A percentile compares a stretch with the other conserved stretches of the same genome.
Evolutionary conservation across 1,140 invertebrate genomes (phyloP).

Genomic region (Acromyrmex echinatior): DNA sequence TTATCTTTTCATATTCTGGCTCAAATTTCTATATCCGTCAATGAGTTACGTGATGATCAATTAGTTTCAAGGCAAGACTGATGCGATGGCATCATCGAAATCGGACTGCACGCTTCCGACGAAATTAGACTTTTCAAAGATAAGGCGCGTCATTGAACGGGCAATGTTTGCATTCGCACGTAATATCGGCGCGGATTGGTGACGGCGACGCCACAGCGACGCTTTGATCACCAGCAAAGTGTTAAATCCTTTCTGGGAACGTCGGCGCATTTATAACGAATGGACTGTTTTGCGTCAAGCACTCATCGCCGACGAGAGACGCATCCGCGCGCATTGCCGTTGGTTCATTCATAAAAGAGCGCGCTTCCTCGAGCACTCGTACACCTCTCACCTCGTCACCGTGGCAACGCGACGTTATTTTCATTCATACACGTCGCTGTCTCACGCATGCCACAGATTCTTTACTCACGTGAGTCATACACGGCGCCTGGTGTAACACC

Average conservation of each 20-base stretch:
- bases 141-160: not conserved
- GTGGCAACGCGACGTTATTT: slow-evolving; percentile 65
- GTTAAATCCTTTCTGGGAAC: slow-evolving; percentile 26
- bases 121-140: slow-evolving; percentile 30
- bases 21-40: no score
- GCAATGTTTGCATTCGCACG: slow-evolving; percentile 11
- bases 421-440: slow-evolving; percentile 64
- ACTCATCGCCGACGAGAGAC: not conserved
- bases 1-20: no score
- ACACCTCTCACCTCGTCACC: slow-evolving; percentile 58
- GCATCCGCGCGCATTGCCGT: not conserved
- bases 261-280: not conserved
- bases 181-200: not conserved
- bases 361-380: slow-evolving; percentile 54
- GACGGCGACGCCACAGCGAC: not conserved
- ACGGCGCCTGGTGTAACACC: not conserved
- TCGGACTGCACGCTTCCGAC: slow-evolving; percentile 1
- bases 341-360: slow-evolving; percentile 71
- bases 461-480: slow-evolving; percentile 65
- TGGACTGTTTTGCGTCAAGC: not conserved
- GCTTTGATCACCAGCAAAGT: slow-evolving; percentile 36
- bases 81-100: not conserved
- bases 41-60: not conserved
- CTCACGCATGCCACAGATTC: slow-evolving; percentile 60
- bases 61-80: not conserved